Conservation (phyloP, 2,888 invertebrate genomes). For the Lapara coniferarum region DNA sequence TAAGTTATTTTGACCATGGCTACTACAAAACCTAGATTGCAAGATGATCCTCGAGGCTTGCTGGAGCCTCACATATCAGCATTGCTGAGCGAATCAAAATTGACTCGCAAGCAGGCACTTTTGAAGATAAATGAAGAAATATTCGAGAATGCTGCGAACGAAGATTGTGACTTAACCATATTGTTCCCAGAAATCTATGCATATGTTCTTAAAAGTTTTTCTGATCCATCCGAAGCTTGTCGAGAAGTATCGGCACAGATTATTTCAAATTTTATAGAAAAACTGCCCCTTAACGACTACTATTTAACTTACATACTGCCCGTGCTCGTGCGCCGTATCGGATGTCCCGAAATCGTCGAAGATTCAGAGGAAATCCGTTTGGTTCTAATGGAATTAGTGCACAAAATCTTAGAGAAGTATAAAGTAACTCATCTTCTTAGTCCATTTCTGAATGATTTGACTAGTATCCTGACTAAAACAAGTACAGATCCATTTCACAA, state of each 20-base stretch:
- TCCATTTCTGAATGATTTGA: conserved; percentile 89
- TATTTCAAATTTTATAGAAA: conserved; percentile 81
- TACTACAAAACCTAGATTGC: conserved; percentile 51
- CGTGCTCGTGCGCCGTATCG: conserved; percentile 89
- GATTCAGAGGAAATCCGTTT: conserved; percentile 92
- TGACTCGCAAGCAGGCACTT: conserved; percentile 81
- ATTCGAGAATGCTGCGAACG: conserved; percentile 64
- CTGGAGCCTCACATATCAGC: conserved; percentile 65
- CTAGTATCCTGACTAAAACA: conserved; percentile 88
- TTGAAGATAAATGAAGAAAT: conserved; percentile 80
- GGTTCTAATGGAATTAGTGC: conserved; percentile 86
- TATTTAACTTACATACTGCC: conserved; percentile 90
- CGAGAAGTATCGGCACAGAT: conserved; percentile 84
- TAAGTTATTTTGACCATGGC: conserved; percentile 51
- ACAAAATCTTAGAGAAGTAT: conserved; percentile 86
- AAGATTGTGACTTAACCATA: conserved; percentile 62
- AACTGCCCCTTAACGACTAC: conserved; percentile 86
- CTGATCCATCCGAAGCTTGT: conserved; percentile 86
- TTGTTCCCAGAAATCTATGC: conserved; percentile 71
- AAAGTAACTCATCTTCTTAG: conserved; percentile 82
- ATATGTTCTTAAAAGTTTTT: conserved; percentile 70
- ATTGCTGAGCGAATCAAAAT: conserved; percentile 85
- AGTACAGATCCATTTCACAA: conserved; percentile 91
- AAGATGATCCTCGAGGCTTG: conserved; percentile 62
- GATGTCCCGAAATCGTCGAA: conserved; percentile 87